Evolutionary conservation across 1,140 invertebrate species (phyloP).

Genomic region (Anoplophora glabripennis): DNA sequence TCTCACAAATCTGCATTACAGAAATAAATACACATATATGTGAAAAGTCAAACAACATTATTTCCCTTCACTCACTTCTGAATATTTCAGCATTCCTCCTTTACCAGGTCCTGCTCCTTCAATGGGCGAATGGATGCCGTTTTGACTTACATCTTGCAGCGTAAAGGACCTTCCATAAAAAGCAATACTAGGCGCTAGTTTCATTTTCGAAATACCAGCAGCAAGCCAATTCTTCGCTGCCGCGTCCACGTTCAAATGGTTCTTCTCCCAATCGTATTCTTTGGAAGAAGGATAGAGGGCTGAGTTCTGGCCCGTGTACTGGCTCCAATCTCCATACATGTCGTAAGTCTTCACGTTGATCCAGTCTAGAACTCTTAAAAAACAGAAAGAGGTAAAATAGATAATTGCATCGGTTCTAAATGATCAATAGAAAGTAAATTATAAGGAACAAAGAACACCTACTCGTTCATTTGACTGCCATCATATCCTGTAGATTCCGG

Average conservation of each 20-base stretch:
- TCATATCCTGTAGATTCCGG: too few species aligned
- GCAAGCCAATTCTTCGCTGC: conserved; percentile 39
- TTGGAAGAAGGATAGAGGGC: conserved; percentile 1
- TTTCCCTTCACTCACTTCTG: background rate
- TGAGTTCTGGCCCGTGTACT: conserved; percentile 3
- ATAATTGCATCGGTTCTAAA: too few species aligned
- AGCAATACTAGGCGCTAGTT: conserved; percentile 63
- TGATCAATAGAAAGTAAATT: too few species aligned
- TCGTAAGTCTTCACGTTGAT: background rate
- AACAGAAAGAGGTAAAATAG: too few species aligned
- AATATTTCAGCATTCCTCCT: background rate
- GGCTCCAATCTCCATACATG: background rate
- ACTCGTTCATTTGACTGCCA: too few species aligned
- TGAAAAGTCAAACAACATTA: too few species aligned
- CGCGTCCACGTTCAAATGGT: conserved; percentile 1
- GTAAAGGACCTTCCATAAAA: conserved; percentile 64
- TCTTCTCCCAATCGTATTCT: conserved; percentile 9
- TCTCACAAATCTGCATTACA: too few species aligned
- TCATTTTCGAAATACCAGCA: conserved; percentile 51
- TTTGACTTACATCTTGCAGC: conserved; percentile 48
- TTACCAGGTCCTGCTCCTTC: conserved; percentile 49
- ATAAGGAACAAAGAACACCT: too few species aligned
- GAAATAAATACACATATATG: too few species aligned
- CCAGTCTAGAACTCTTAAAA: conserved; percentile 54
- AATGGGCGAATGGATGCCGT: conserved; percentile 54